phyloP scores from a whole-genome alignment of 2,797 vertebrate genomes.

The Mallotus villosus region DNA sequence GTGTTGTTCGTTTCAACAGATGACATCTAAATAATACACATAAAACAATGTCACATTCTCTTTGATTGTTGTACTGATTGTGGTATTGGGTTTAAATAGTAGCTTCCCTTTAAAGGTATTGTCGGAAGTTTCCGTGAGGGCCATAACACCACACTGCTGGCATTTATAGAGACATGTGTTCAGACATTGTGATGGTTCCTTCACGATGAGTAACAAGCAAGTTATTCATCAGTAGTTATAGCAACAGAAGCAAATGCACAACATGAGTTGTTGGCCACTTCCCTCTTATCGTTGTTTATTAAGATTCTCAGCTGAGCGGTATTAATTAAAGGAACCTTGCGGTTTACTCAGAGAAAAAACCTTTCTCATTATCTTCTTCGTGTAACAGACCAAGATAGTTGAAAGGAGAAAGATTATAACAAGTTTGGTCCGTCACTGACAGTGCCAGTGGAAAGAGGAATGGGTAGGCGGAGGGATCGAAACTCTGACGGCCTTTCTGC shows the following conservation, averaged over 20 bases:
- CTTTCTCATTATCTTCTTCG: not conserved
- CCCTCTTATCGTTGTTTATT: slow-evolving; percentile 2
- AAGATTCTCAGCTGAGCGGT: slow-evolving; percentile 5
- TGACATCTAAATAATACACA: too few relatives aligned
- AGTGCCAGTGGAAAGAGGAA: slow-evolving; percentile 43
- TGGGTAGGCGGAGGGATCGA: slow-evolving; percentile 6
- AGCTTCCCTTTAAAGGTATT: not conserved
- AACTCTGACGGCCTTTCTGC: not conserved
- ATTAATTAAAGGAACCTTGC: not conserved
- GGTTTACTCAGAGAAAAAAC: not conserved
- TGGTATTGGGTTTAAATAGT: not conserved
- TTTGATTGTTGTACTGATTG: slow-evolving; percentile 10
- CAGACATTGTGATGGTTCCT: slow-evolving; percentile 66
- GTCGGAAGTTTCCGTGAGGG: not conserved
- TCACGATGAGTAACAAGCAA: slow-evolving; percentile 55
- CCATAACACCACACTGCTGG: not conserved
- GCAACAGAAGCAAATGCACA: slow-evolving; percentile 12
- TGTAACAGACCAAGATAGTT: too few relatives aligned
- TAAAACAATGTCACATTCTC: not conserved
- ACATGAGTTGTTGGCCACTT: not conserved
- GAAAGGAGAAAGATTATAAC: too few relatives aligned
- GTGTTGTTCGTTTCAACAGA: not conserved
- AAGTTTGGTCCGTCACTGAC: slow-evolving; percentile 10
- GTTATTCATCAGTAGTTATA: slow-evolving; percentile 56
- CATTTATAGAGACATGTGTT: slow-evolving; percentile 12